These are phyloP conservation scores for Rhabdornis inornatus DNA, from an alignment of 2,113 vertebrate species.

Conservation along the genomic window DNA sequence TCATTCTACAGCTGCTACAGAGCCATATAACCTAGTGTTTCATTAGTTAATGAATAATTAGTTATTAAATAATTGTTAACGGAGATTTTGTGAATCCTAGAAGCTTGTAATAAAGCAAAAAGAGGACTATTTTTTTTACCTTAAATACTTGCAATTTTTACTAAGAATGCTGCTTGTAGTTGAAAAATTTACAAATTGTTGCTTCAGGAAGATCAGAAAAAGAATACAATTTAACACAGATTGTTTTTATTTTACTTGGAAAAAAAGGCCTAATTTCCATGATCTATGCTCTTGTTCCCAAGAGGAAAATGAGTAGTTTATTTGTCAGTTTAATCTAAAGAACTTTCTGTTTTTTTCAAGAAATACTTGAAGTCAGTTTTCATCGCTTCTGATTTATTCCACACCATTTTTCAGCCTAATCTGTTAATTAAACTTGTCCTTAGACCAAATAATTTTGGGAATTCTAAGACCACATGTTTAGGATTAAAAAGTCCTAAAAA, in stretches of 20 bases:
- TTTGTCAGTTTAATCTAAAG: not conserved
- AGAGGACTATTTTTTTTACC: not conserved
- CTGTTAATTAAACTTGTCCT: not conserved
- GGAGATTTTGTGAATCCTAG: not conserved
- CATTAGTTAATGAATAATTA: not conserved
- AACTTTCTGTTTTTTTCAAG: not conserved
- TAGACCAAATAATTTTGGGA: not conserved
- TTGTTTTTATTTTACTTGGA: not conserved
- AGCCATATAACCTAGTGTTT: not conserved
- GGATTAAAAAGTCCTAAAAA: not conserved
- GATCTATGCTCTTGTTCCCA: not conserved
- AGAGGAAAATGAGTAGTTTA: not conserved
- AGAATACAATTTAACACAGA: not conserved
- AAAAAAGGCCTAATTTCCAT: not conserved
- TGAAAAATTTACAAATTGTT: not conserved
- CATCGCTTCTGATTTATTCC: not conserved
- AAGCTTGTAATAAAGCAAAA: not conserved
- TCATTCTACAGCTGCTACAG: not conserved
- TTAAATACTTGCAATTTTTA: not conserved
- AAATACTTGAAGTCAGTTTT: not conserved
- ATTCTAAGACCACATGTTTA: not conserved
- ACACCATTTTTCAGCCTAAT: not conserved
- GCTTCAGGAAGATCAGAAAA: not conserved
- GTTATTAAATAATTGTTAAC: not conserved
- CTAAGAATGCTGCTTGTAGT: not conserved